Conservation (phyloP, 2,888 invertebrate species). For the Rugalucina vietnamica region DNA sequence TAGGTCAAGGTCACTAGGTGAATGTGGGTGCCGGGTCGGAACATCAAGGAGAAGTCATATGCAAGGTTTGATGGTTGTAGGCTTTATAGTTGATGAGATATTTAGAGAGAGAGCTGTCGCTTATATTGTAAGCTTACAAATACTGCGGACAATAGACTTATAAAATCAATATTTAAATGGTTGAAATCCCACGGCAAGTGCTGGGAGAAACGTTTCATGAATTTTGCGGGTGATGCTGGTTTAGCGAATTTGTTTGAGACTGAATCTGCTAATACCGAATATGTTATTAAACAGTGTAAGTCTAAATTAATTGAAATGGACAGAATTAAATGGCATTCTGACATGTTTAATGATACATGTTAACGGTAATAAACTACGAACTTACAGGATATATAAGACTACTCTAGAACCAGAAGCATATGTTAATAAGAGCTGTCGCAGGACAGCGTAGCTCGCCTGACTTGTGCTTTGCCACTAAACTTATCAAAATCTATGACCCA, state of each 20-base stretch:
- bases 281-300: not conserved
- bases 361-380: not conserved
- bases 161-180: conserved; percentile 3
- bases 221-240: not conserved
- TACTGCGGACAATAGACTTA: not conserved
- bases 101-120: conserved; percentile 2
- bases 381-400: not conserved
- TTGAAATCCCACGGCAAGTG: conserved; percentile 4
- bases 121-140: not conserved
- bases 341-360: not conserved
- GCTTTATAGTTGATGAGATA: no score
- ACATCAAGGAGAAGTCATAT: no score
- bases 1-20: no score
- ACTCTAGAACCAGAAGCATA: not conserved
- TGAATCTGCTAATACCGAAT: not conserved
- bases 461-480: no score
- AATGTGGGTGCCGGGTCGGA: no score
- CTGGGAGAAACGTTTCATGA: conserved; percentile 2
- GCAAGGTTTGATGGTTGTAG: no score
- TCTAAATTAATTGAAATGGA: not conserved
- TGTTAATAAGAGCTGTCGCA: no score
- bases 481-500: no score
- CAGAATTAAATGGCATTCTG: not conserved
- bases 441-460: no score
- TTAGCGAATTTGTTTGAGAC: not conserved